Evolutionary conservation across 1,140 invertebrate genomes (phyloP).

Genomic region (Leptopilina boulardi): DNA sequence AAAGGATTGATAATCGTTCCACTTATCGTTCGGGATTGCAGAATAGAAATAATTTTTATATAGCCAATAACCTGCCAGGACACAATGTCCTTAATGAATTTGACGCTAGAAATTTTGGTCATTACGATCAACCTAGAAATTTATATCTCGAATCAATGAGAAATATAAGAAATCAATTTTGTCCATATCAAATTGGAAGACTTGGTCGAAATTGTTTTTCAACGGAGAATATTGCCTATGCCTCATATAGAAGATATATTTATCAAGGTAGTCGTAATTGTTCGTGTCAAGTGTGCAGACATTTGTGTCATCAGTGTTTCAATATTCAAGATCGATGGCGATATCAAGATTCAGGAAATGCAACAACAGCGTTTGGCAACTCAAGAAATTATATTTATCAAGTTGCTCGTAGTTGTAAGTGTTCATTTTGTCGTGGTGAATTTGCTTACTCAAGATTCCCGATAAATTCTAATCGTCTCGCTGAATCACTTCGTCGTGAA

Average conservation of each 20-base stretch:
- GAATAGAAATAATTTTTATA: conserved; percentile 49
- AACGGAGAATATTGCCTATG: conserved; percentile 69
- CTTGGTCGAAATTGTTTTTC: conserved; percentile 71
- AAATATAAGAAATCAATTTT: conserved; percentile 61
- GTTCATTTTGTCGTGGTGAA: conserved; percentile 67
- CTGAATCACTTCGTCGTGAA: conserved; percentile 61
- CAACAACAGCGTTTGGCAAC: conserved; percentile 46
- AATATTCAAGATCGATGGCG: conserved; percentile 63
- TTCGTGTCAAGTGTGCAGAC: conserved; percentile 65
- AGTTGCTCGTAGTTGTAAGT: conserved; percentile 65
- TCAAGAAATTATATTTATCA: conserved; percentile 72
- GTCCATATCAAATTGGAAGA: conserved; percentile 62
- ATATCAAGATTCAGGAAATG: conserved; percentile 56
- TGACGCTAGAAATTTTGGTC: conserved; percentile 55
- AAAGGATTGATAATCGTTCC: conserved; percentile 64
- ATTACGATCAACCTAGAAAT: conserved; percentile 64
- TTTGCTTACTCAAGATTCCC: conserved; percentile 64
- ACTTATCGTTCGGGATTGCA: conserved; percentile 52
- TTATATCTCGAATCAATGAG: conserved; percentile 61
- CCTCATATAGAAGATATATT: conserved; percentile 61
- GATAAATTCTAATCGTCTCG: conserved; percentile 53
- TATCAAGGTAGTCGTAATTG: conserved; percentile 64
- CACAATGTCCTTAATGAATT: conserved; percentile 52
- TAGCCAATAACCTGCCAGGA: conserved; percentile 47
- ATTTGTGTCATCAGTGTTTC: conserved; percentile 66